A percentile compares a stretch with the other conserved stretches of the same genome.
Evolutionary conservation across 2,888 invertebrate species (phyloP).

Genomic region (Brachylomia viminalis): DNA sequence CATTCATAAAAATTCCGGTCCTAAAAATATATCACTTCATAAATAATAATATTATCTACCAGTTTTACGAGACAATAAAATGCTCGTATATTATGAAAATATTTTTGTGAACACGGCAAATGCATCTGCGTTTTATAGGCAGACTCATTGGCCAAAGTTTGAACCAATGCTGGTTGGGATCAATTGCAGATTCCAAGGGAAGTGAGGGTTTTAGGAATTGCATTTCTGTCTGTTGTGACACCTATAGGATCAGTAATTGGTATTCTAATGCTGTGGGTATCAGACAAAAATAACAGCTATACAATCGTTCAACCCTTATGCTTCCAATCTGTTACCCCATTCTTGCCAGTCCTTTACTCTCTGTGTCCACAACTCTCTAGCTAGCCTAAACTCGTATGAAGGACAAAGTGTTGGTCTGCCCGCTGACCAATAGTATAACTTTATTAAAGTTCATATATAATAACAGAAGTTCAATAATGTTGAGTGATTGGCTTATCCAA

Average conservation of each 20-base stretch:
- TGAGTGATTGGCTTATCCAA: neutral
- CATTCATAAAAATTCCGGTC: slow-evolving; percentile 14
- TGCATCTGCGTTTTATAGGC: slow-evolving; percentile 59
- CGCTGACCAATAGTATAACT: neutral
- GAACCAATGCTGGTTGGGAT: slow-evolving; percentile 31
- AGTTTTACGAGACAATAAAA: slow-evolving; percentile 61
- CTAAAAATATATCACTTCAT: slow-evolving; percentile 35
- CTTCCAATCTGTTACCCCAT: neutral
- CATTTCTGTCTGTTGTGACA: neutral
- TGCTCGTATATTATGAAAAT: slow-evolving; percentile 50
- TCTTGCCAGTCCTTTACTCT: neutral
- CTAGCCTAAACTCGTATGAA: neutral
- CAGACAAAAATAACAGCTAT: neutral
- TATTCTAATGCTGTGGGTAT: neutral
- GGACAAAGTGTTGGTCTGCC: neutral
- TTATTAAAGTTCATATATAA: neutral
- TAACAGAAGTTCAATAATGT: neutral
- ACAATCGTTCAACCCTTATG: neutral
- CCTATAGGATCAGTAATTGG: neutral
- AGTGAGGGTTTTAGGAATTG: neutral
- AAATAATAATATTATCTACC: slow-evolving; percentile 46
- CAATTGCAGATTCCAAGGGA: neutral
- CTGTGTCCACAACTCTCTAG: neutral
- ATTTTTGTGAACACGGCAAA: slow-evolving; percentile 50
- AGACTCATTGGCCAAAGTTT: slow-evolving; percentile 16